phyloP scores from a whole-genome alignment of 2,113 vertebrate species.

The Okapia johnstoni region DNA sequence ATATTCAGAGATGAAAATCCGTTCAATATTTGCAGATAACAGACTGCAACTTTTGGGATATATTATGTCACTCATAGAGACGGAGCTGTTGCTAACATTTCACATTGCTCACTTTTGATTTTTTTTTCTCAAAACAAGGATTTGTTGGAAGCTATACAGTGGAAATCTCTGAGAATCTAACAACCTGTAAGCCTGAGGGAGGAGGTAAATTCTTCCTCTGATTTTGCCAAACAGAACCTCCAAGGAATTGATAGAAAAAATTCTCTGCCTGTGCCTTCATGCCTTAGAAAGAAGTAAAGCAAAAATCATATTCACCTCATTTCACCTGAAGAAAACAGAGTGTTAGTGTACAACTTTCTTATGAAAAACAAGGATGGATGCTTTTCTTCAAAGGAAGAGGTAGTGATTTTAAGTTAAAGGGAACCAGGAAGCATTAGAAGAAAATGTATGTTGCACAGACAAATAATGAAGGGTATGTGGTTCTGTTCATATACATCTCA shows the following conservation, averaged over 20 bases:
- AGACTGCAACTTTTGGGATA: not conserved
- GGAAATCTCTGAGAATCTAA: not conserved
- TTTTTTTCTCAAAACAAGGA: not conserved
- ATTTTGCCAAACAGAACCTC: not conserved
- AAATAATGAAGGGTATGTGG: not conserved
- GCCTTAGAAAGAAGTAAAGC: not conserved
- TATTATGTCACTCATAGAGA: not conserved
- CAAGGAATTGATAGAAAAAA: conserved; percentile 4
- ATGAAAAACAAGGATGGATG: not conserved
- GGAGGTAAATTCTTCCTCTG: not conserved
- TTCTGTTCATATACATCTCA: not conserved
- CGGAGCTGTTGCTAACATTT: not conserved
- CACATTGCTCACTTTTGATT: not conserved
- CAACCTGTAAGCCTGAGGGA: not conserved
- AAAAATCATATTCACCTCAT: not conserved
- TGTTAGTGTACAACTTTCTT: not conserved
- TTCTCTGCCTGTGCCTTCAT: not conserved
- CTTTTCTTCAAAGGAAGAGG: not conserved
- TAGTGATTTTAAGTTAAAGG: not conserved
- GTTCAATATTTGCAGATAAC: not conserved
- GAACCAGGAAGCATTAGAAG: not conserved
- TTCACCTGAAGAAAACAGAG: not conserved
- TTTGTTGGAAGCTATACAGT: not conserved
- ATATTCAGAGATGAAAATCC: not conserved
- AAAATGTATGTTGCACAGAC: not conserved